A percentile compares a stretch with the other conserved stretches of the same genome.
These are phyloP conservation scores for Merluccius polli DNA, from an alignment of 2,797 vertebrate genomes.

Conservation along the genomic window DNA sequence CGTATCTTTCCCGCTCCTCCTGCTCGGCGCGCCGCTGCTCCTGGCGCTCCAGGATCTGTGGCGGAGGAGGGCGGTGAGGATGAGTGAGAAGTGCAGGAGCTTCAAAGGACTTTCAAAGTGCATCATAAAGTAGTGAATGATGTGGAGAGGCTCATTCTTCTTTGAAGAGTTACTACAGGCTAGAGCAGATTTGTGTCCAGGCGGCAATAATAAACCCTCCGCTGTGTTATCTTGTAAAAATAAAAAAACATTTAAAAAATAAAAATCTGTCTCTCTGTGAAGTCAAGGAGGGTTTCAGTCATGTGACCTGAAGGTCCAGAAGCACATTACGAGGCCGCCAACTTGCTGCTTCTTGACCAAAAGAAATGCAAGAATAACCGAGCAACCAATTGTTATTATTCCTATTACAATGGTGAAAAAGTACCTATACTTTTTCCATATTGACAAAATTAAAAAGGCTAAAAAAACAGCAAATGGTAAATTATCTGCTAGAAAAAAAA, in stretches of 20 bases:
- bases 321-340: background rate
- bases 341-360: too few relatives aligned
- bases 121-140: background rate
- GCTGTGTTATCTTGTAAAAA: too few relatives aligned
- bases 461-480: background rate
- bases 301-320: background rate
- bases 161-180: too few relatives aligned
- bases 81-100: background rate
- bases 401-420: background rate
- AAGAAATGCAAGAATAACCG: background rate
- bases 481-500: background rate
- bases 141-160: background rate
- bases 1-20: slow-evolving; percentile 77
- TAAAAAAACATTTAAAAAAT: too few relatives aligned
- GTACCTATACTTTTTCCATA: background rate
- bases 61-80: too few relatives aligned
- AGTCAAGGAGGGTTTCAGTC: background rate
- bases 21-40: slow-evolving; percentile 75
- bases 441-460: background rate
- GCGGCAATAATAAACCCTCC: too few relatives aligned
- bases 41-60: slow-evolving; percentile 83
- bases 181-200: too few relatives aligned
- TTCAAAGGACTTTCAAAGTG: background rate
- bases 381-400: background rate
- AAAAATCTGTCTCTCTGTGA: too few relatives aligned